Percentiles rank a stretch among this genome's conserved stretches.
Conservation (phyloP, 2,113 vertebrate species). For the Rhea americana region DNA sequence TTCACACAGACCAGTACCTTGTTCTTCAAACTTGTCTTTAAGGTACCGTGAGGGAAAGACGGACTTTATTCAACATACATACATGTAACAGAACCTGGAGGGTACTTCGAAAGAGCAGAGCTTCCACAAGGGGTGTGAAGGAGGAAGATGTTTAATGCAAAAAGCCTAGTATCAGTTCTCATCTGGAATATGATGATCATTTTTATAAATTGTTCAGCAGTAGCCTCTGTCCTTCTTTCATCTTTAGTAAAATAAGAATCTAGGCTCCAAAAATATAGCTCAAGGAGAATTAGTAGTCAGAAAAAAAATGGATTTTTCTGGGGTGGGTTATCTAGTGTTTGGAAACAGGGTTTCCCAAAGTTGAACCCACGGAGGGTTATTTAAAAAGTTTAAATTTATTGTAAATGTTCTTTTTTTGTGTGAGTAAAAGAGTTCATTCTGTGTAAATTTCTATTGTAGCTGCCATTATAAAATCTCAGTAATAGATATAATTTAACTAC, state of each 20-base stretch:
- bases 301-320: background rate
- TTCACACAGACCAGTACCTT: background rate
- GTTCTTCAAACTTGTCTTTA: background rate
- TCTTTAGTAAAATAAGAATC: background rate
- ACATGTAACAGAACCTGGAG: background rate
- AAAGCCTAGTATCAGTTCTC: background rate
- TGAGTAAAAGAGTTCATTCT: background rate
- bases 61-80: background rate
- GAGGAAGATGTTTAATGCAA: background rate
- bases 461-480: background rate
- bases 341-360: background rate
- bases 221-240: background rate
- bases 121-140: background rate
- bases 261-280: background rate
- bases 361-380: background rate
- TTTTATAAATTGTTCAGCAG: background rate
- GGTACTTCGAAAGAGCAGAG: background rate
- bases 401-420: background rate
- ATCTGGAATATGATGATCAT: background rate
- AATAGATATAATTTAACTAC: background rate
- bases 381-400: background rate
- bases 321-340: rapidly evolving
- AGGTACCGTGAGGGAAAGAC: background rate
- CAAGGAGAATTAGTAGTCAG: background rate
- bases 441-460: background rate